These are phyloP conservation scores for Synanthedon formicaeformis DNA, from an alignment of 2,888 invertebrate species.

Conservation along the genomic window DNA sequence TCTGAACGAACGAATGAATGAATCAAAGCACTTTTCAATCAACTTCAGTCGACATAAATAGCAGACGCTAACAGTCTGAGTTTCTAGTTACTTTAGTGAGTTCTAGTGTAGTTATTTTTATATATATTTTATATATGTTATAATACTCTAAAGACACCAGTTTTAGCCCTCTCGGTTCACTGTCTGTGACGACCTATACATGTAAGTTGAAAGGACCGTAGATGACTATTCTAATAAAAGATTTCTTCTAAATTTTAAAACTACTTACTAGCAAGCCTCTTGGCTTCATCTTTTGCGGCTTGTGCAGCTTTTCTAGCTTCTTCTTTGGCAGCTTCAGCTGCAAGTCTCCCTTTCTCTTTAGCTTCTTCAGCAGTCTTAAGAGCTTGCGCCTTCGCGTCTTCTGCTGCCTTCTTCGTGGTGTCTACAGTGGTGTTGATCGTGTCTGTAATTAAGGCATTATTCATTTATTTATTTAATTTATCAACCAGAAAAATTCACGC, in stretches of 20 bases:
- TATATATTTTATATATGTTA: too few relatives aligned
- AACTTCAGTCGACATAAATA: too few relatives aligned
- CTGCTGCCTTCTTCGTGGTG: conserved; percentile 55
- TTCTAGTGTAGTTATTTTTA: too few relatives aligned
- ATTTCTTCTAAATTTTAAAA: too few relatives aligned
- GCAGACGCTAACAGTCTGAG: not conserved
- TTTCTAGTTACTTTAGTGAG: too few relatives aligned
- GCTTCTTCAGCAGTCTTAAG: conserved; percentile 50
- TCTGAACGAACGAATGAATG: too few relatives aligned
- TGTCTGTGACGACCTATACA: too few relatives aligned
- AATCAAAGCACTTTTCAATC: too few relatives aligned
- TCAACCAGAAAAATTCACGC: not conserved
- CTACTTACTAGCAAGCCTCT: conserved; percentile 48
- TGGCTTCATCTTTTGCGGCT: conserved; percentile 49
- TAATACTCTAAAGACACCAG: too few relatives aligned
- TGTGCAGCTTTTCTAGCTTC: conserved; percentile 54
- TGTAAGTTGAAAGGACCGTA: too few relatives aligned
- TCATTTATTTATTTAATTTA: not conserved
- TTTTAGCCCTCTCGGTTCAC: too few relatives aligned
- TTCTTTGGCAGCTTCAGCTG: conserved; percentile 47
- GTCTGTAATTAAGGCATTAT: conserved; percentile 26
- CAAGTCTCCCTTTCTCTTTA: conserved; percentile 48
- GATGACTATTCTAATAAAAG: too few relatives aligned
- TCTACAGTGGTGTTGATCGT: conserved; percentile 55
- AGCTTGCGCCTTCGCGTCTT: conserved; percentile 39